Evolutionary conservation across 2,797 vertebrate species (phyloP).

Genomic region (Geotrypetes seraphini): DNA sequence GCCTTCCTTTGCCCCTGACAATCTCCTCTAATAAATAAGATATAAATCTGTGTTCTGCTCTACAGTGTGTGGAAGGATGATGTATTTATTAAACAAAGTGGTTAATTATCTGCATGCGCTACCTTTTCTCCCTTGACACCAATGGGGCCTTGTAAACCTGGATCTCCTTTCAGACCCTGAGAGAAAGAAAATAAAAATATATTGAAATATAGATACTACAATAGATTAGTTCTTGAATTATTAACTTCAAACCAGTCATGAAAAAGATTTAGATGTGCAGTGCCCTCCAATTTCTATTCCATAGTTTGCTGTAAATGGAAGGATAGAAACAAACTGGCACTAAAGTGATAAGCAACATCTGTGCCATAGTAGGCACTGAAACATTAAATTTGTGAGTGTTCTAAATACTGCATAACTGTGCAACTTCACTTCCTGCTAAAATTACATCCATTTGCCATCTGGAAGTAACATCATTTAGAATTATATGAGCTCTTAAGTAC

Average conservation of each 20-base stretch:
- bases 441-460: conserved; percentile 68
- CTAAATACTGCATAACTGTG: conserved; percentile 54
- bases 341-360: conserved; percentile 55
- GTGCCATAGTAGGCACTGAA: conserved; percentile 42
- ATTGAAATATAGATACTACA: conserved; percentile 7
- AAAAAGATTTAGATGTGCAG: conserved; percentile 5
- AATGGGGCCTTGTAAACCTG: conserved; percentile 57
- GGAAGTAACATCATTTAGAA: conserved; percentile 57
- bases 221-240: conserved; percentile 1
- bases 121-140: conserved; percentile 85
- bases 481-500: conserved; percentile 58
- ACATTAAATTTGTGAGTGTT: conserved; percentile 50
- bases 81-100: no score
- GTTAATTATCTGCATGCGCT: conserved; percentile 6
- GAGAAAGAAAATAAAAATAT: conserved; percentile 37
- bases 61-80: no score
- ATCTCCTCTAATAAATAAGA: no score
- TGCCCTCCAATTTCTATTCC: conserved; percentile 30
- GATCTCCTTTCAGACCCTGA: conserved; percentile 79
- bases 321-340: conserved; percentile 44
- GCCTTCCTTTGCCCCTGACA: no score
- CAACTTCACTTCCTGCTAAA: conserved; percentile 63
- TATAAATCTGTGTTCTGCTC: no score
- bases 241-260: conserved; percentile 1
- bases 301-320: conserved; percentile 35